Base-by-base conservation (phyloP, 1,140 invertebrate species). In the Temnothorax curvispinosus region DNA sequence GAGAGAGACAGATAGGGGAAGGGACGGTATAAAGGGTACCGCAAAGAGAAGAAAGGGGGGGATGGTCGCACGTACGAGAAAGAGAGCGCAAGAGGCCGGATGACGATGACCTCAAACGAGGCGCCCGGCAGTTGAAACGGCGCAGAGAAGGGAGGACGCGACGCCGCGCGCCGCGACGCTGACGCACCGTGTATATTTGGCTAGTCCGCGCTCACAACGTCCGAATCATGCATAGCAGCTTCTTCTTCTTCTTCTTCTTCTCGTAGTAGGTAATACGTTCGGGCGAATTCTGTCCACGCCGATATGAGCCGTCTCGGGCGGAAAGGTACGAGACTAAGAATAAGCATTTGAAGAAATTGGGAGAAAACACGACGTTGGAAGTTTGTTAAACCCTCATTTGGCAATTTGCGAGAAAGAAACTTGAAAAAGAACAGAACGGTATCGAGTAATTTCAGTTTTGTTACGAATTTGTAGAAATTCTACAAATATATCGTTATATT, bases 101-200 rank as follows among this genome's bases (percentile, higher is more conserved):
- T 91, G 92, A 92, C 91, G 92, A 91, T 92, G 91, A 94, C 93
- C 93, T 94, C 92, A 94, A 93, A 94, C 91, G 91, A 91, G 93
- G 92, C 93, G 92, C 90, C 93, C 78, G 92, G 84, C 91, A 89
- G 88, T 89, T 91, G 91, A 72, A 84, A 89, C 88, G 89, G 90
- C 72, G 91, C 86, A 92, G 91, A 50, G 92, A 93, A 93, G 92
- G 92, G 93, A 93, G 92, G 88, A 92, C 91, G 92, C 92, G 93
- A 94, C 93, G 93, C 93, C 91, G 93, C 93, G 92, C 93, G 91
- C 93, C 93, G 93, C 93, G 93, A 94, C 93, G 93, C 93, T 94
- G 93, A 94, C 93, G 92, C 93, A 94, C 93, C 91, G 92, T 85
- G 92, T 94, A 94, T 92, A 93, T 91, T 91, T 91, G 90, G 90